Evolutionary conservation across 2,113 vertebrate genomes (phyloP).

Genomic region (Dromaius novaehollandiae): DNA sequence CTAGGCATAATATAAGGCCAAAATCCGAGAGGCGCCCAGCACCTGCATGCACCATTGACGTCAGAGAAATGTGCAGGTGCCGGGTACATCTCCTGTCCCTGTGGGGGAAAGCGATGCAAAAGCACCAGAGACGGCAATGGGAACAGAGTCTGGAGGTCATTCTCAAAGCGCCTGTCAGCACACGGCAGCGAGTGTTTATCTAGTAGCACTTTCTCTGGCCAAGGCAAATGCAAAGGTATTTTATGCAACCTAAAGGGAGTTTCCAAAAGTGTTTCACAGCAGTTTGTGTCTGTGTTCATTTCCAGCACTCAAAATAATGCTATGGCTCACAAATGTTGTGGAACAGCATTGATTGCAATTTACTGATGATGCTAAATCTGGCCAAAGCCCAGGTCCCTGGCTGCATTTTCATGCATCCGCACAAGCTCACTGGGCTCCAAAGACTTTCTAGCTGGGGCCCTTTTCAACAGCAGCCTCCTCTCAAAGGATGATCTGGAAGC

Average conservation of each 20-base stretch:
- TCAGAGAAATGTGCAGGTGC: background rate
- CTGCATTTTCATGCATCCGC: background rate
- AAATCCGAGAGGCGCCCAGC: background rate
- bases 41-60: background rate
- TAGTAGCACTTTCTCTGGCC: accelerated
- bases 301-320: accelerated
- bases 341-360: accelerated
- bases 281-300: accelerated
- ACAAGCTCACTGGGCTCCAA: background rate
- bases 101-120: background rate
- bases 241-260: background rate
- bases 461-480: background rate
- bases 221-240: background rate
- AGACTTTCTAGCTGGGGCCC: background rate
- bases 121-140: background rate
- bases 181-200: background rate
- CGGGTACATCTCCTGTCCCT: background rate
- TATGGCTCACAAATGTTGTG: accelerated
- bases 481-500: background rate
- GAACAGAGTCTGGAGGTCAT: accelerated
- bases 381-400: background rate
- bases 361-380: background rate
- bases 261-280: background rate
- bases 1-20: background rate
- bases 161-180: background rate